Conservation (phyloP, 1,140 invertebrate genomes). For the Bacillus rossius region DNA sequence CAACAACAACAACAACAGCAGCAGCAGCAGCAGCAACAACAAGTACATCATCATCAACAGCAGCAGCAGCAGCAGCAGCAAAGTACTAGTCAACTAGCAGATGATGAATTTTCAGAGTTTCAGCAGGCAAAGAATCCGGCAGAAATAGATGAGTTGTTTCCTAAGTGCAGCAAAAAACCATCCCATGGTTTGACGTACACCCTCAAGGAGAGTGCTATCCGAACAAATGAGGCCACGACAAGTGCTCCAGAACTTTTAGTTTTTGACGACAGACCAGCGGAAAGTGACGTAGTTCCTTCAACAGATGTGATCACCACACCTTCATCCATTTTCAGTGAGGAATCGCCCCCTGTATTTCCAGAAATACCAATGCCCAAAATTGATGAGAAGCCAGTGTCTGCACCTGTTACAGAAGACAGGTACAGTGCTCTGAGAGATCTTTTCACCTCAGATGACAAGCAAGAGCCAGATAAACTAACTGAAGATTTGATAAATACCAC, state of each 20-base stretch:
- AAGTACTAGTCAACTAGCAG: neutral
- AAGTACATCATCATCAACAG: neutral
- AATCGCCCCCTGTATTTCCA: neutral
- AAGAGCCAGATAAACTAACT: conserved; percentile 17
- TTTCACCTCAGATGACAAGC: conserved; percentile 12
- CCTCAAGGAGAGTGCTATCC: conserved; percentile 44
- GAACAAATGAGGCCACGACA: conserved; percentile 29
- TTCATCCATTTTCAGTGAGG: neutral
- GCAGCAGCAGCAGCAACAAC: too few species aligned
- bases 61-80: neutral
- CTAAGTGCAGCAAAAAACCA: conserved; percentile 41
- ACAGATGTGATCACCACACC: neutral
- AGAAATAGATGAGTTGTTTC: conserved; percentile 35
- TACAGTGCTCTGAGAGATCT: conserved; percentile 46
- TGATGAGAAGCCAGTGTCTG: conserved; percentile 17
- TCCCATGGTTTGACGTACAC: conserved; percentile 41
- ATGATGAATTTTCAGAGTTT: conserved; percentile 23
- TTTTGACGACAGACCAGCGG: too few species aligned
- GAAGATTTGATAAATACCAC: conserved; percentile 13
- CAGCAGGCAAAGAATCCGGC: conserved; percentile 9
- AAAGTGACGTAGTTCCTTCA: neutral
- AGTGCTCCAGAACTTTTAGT: conserved; percentile 12
- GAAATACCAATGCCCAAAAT: neutral
- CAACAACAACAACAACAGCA: too few species aligned
- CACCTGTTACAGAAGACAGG: conserved; percentile 37